Evolutionary conservation across 1,140 invertebrate species (phyloP).

Genomic region (Meloidogyne chitwoodi): DNA sequence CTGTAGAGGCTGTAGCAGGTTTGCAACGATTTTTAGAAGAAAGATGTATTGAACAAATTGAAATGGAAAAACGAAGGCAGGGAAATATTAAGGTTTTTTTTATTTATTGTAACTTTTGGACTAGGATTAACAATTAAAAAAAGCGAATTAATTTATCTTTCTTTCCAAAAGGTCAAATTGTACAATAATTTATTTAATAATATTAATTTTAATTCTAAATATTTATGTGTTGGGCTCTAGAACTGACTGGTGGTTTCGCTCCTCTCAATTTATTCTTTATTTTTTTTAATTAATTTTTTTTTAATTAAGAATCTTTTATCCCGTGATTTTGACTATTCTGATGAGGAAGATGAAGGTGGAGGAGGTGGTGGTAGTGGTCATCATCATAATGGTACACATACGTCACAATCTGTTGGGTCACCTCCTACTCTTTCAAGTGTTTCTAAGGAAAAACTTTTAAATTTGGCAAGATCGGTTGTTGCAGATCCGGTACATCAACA

Average conservation of each 20-base stretch:
- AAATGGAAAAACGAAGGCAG: slow-evolving; percentile 27
- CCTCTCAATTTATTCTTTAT: background rate
- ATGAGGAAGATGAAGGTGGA: slow-evolving; percentile 42
- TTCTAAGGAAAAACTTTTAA: slow-evolving; percentile 5
- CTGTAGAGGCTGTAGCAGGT: slow-evolving; percentile 10
- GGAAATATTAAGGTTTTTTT: slow-evolving; percentile 36
- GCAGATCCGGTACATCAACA: slow-evolving; percentile 2
- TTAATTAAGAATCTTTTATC: slow-evolving; percentile 41
- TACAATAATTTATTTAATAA: too few species aligned
- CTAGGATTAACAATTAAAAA: too few species aligned
- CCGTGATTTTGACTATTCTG: slow-evolving; percentile 48
- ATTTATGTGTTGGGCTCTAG: too few species aligned
- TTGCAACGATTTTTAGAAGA: slow-evolving; percentile 31
- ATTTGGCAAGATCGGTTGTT: background rate
- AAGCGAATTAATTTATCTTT: too few species aligned
- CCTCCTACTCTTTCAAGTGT: background rate
- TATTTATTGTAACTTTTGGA: too few species aligned
- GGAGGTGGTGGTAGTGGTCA: slow-evolving; percentile 3
- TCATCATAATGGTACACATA: background rate
- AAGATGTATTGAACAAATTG: slow-evolving; percentile 31
- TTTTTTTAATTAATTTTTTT: background rate
- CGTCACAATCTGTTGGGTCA: background rate
- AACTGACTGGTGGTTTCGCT: too few species aligned
- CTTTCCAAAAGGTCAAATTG: too few species aligned
- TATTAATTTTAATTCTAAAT: too few species aligned